Conservation (phyloP, 2,888 invertebrate species). For the Tetranychus truncatus region DNA sequence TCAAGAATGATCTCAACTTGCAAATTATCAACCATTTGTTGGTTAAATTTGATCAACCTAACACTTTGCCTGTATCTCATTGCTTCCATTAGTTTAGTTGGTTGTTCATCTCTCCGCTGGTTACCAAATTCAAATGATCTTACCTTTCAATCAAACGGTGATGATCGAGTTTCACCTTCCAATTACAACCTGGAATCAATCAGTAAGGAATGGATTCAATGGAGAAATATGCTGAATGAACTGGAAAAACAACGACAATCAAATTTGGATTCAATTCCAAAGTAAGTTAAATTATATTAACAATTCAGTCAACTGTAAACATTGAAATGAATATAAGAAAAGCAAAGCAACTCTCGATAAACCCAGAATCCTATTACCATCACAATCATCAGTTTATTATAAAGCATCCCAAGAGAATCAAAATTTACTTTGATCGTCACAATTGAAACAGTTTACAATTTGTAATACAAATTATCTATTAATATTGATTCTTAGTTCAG, state of each 20-base stretch:
- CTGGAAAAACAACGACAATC: constrained; percentile 1
- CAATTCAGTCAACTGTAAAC: not conserved
- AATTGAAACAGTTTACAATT: too few species aligned
- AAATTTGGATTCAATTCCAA: not conserved
- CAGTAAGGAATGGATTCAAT: not conserved
- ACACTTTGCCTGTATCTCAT: not conserved
- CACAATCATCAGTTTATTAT: too few species aligned
- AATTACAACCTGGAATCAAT: not conserved
- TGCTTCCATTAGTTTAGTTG: constrained; percentile 1
- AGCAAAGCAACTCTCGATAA: too few species aligned
- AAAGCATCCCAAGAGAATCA: too few species aligned
- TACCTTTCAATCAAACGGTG: not conserved
- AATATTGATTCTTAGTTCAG: too few species aligned
- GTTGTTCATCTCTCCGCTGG: not conserved
- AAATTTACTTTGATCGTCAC: too few species aligned
- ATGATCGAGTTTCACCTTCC: not conserved
- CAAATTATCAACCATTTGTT: not conserved
- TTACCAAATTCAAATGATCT: not conserved
- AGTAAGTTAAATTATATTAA: not conserved
- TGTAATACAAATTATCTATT: too few species aligned
- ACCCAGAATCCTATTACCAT: too few species aligned
- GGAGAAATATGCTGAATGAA: not conserved
- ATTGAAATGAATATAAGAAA: too few species aligned
- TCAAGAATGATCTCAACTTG: not conserved
- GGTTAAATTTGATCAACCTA: not conserved